Base-by-base conservation (phyloP, 2,113 vertebrate genomes). In the Miniopterus natalensis region DNA sequence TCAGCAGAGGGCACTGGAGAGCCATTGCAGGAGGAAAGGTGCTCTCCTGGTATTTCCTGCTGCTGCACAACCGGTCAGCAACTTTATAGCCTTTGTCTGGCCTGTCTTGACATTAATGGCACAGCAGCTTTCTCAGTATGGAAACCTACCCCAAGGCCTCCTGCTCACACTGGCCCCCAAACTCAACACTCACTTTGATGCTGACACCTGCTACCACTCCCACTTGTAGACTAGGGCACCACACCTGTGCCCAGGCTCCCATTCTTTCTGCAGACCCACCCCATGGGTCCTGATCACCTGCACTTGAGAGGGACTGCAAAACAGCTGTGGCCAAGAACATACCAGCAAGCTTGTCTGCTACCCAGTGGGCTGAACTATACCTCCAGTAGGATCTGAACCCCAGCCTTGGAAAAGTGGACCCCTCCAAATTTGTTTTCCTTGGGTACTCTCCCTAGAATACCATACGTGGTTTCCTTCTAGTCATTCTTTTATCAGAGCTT, bases 1-100 rank as follows among this genome's bases (percentile, higher is more conserved):
- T 79, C 77, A 18, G 36, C 61, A 86, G 89, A 90, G 61, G 57
- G 70, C 10, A 20, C 49, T 73, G 42, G 31, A 92, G 61, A 94
- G 70, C 83, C 40, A 40, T 0, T 55, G 3, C 4, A 29, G 6
- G 25, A 49, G 25, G 53, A 29, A 87, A 75, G 0, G 3, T 12
- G 7, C 3, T 74, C 27, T 86, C 10, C 29, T 3, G 17, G 18
- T 23, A 42, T 31, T 85, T 80, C n/a, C 11, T 13, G 27, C 20
- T 14, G 8, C 40, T 1, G 0, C 57, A 20, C 3, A 0, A 14
- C 11, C 27, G 2, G 18, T 71, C 29, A 51, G 55, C 27, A 17
- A 66, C 17, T 18, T 53, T 66, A 18, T 31, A 45, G n/a, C 53
- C 8, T 77, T 9, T 4, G 2, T 23, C 27, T 55, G 18, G 6